phyloP scores from a whole-genome alignment of 2,888 invertebrate species.

The Chymomyza fuscimana region DNA sequence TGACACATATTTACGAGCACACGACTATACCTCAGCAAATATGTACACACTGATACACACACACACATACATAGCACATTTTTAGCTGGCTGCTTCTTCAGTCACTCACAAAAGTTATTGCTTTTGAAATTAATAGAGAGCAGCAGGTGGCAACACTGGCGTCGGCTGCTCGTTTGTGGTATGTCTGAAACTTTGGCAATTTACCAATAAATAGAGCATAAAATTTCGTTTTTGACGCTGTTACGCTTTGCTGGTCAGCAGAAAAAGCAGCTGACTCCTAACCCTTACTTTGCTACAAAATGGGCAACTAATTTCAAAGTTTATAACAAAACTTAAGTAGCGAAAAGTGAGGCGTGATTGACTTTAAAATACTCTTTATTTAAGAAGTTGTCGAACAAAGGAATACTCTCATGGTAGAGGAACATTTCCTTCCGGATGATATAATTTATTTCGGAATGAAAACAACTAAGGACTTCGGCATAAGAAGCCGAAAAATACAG shows the following conservation, averaged over 20 bases:
- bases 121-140: conserved; percentile 38
- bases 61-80: background rate
- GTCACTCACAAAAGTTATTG: conserved; percentile 4
- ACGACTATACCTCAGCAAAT: conserved; percentile 45
- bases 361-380: too few species aligned
- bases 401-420: too few species aligned
- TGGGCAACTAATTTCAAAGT: conserved; percentile 41
- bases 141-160: background rate
- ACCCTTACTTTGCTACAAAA: background rate
- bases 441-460: too few species aligned
- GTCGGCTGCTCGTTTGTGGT: conserved; percentile 4
- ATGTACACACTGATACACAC: background rate
- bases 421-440: too few species aligned
- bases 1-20: conserved; percentile 59
- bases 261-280: conserved; percentile 21
- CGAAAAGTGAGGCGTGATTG: background rate
- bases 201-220: conserved; percentile 48
- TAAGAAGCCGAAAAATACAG: too few species aligned
- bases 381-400: too few species aligned
- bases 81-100: background rate
- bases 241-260: background rate
- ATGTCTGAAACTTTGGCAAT: conserved; percentile 46
- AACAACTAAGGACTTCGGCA: too few species aligned
- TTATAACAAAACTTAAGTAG: background rate
- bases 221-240: conserved; percentile 22